Percentiles rank a stretch among this genome's conserved stretches.
These are phyloP conservation scores for Escarpia spicata DNA, from an alignment of 2,888 invertebrate genomes.

Conservation along the genomic window DNA sequence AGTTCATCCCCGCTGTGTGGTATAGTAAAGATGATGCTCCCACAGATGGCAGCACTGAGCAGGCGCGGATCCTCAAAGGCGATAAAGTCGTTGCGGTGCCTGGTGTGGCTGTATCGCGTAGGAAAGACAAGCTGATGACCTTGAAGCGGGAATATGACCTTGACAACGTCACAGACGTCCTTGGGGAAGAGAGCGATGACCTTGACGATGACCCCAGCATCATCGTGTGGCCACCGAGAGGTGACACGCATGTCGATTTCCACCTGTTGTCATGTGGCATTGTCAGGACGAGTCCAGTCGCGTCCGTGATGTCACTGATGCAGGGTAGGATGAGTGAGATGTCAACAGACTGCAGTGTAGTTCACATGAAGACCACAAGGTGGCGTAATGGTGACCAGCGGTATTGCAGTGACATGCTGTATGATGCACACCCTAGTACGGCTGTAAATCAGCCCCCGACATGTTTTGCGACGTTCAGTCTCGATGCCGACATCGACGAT, in stretches of 20 bases:
- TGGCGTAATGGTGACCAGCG: neutral
- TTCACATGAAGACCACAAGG: neutral
- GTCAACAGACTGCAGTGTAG: neutral
- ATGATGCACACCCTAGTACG: neutral
- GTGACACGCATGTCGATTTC: neutral
- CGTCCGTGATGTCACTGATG: neutral
- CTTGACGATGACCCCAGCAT: neutral
- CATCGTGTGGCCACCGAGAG: neutral
- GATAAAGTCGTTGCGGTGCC: constrained; percentile 25
- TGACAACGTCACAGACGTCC: neutral
- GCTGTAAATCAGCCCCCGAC: neutral
- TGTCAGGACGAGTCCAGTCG: neutral
- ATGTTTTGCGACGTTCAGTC: neutral
- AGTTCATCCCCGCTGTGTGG: constrained; percentile 30
- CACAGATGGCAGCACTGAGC: constrained; percentile 14
- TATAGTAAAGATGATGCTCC: constrained; percentile 29
- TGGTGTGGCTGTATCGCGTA: neutral
- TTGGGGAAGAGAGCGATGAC: neutral
- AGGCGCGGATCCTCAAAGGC: constrained; percentile 26
- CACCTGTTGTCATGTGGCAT: neutral
- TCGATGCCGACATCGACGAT: neutral
- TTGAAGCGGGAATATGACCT: neutral
- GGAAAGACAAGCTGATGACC: neutral
- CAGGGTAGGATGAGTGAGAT: neutral
- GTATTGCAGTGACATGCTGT: neutral